Percentiles rank a stretch among this genome's conserved stretches.
Evolutionary conservation across 2,113 vertebrate genomes (phyloP).

Genomic region (Herpetotheres cachinnans): DNA sequence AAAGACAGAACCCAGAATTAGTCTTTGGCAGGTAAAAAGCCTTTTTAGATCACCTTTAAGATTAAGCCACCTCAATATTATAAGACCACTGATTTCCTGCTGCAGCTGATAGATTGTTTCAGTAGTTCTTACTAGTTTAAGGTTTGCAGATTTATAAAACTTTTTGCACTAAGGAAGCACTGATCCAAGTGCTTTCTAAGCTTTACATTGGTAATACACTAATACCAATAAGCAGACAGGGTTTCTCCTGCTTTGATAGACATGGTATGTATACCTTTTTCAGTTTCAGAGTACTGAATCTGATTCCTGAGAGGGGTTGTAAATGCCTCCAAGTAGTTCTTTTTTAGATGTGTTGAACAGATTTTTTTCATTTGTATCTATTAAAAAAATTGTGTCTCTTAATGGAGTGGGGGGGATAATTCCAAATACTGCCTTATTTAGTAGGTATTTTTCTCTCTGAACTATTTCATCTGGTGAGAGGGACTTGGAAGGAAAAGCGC

Average conservation of each 20-base stretch:
- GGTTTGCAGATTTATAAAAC: background rate
- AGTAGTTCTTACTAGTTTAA: background rate
- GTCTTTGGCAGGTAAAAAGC: constrained; percentile 57
- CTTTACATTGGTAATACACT: background rate
- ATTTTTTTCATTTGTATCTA: background rate
- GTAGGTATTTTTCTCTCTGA: background rate
- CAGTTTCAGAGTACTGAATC: background rate
- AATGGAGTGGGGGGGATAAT: background rate
- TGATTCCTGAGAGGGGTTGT: background rate
- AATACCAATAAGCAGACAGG: background rate
- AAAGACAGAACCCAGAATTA: constrained; percentile 53
- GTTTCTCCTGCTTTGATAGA: background rate
- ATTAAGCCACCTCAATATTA: constrained; percentile 36
- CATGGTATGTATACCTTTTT: background rate
- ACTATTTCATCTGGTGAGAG: background rate
- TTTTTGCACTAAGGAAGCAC: background rate
- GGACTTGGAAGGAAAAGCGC: background rate
- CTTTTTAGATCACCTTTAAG: constrained; percentile 57
- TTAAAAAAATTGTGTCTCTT: background rate
- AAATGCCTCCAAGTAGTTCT: background rate
- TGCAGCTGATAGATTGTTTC: constrained; percentile 3
- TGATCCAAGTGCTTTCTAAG: background rate
- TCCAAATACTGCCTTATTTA: background rate
- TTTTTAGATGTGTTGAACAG: background rate
- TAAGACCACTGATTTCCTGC: background rate